Conservation (phyloP, 2,888 invertebrate species). For the Micropterix aruncella region DNA sequence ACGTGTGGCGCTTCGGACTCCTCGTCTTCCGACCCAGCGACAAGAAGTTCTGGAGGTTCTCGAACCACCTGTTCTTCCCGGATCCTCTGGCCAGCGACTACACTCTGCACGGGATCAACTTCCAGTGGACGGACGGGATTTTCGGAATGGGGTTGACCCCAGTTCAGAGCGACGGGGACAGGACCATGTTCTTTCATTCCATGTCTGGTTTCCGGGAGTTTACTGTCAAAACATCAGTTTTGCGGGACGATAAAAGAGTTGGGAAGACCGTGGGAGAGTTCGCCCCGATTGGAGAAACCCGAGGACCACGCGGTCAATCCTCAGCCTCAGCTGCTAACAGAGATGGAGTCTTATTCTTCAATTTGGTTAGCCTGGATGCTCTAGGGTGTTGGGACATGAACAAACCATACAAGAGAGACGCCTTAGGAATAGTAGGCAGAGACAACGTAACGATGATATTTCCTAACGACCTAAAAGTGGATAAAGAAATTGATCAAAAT, state of each 20-base stretch:
- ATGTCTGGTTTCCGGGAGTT: conserved; percentile 74
- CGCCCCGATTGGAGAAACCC: conserved; percentile 29
- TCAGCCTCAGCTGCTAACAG: conserved; percentile 60
- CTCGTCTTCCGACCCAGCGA: conserved; percentile 47
- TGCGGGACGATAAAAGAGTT: conserved; percentile 40
- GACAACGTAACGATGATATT: conserved; percentile 54
- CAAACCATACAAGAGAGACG: conserved; percentile 49
- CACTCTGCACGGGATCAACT: conserved; percentile 58
- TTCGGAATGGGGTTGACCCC: conserved; percentile 63
- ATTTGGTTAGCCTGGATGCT: conserved; percentile 60
- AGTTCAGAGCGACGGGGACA: conserved; percentile 32
- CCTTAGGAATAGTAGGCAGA: conserved; percentile 46
- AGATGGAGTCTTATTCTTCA: conserved; percentile 63
- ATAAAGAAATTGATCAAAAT: conserved; percentile 49
- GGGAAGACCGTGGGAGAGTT: conserved; percentile 24
- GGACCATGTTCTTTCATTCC: conserved; percentile 63
- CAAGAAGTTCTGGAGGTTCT: conserved; percentile 46
- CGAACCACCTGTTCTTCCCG: conserved; percentile 53
- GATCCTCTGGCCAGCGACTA: conserved; percentile 63
- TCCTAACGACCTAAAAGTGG: conserved; percentile 70
- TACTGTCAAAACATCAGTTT: conserved; percentile 49
- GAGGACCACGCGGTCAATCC: conserved; percentile 51
- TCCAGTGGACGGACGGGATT: conserved; percentile 72
- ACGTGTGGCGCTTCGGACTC: conserved; percentile 53
- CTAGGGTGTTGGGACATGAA: conserved; percentile 70